Evolutionary conservation across 1,140 invertebrate species (phyloP), one percentile per base, ranked within the genome.

Genomic region (Fopius arisanus): DNA sequence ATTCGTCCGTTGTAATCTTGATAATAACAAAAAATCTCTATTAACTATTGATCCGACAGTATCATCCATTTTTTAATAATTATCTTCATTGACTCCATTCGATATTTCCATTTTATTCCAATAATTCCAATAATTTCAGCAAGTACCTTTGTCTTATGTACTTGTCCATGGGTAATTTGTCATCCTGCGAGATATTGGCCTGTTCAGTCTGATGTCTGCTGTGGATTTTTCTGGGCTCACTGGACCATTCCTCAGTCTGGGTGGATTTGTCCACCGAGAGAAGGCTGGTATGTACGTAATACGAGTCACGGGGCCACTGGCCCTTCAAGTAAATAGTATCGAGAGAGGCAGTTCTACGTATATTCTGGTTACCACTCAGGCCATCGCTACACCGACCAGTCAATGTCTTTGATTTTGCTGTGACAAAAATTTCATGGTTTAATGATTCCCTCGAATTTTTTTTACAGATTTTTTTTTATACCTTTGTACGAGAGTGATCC

Each of bases 281-380:
- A 72, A 90, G 88, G 73, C 90, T 91, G 78, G 90, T 89, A 83
- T 92, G 91, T 74, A 91, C 89, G 78, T 90, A 90, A 79, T 92
- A 91, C 75, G 89, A 90, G 79, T 94, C 93, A 78, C 92, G 90
- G 62, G 93, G 92, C 92, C 92, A 94, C 78, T 94, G 92, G 78
- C 92, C 93, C 82, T 92, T 92, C 69, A 94, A 88, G 84, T 94
- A 94, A 75, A 95, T 91, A 16, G 93, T 92, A 81, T 95, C 93
- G 76, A 95, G 84, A 12, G 93, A 94, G 62, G 93, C 93, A 76
- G 93, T 94, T 69, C 93, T 89, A 80, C 93, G 87, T 77, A 95
- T 94, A 88, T 90, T 89, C 87, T 91, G 79, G 85, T 84, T 82
- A 85, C 87, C 85, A 77, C 82, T 87, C 51, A 86, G 79, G 75